phyloP scores from a whole-genome alignment of 2,888 invertebrate species.

The Caenorhabditis sp. region DNA sequence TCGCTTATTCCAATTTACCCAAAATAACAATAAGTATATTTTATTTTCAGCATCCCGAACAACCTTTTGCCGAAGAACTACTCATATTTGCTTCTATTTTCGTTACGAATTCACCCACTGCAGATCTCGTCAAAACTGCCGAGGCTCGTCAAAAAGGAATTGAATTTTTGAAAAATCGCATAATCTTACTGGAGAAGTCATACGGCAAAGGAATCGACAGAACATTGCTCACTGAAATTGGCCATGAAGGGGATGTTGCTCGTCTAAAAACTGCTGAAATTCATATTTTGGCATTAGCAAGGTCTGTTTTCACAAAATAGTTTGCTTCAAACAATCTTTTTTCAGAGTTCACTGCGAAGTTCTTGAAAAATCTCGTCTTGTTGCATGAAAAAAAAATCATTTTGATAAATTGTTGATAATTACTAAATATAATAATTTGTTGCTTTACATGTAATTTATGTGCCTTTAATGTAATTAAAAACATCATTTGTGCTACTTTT shows the following conservation, averaged over 20 bases:
- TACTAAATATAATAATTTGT: conserved; percentile 5
- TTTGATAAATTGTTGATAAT: conserved; percentile 10
- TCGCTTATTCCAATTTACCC: too few relatives aligned
- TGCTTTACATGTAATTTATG: background rate
- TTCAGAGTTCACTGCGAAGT: conserved; percentile 16
- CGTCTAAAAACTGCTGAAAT: conserved; percentile 30
- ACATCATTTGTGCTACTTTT: background rate
- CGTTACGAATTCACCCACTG: background rate
- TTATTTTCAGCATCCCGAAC: conserved; percentile 19
- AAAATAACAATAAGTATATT: background rate
- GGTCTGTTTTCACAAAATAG: too few relatives aligned
- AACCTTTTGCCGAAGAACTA: conserved; percentile 35
- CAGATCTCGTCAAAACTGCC: background rate
- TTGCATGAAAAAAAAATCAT: conserved; percentile 22
- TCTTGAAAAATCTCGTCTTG: conserved; percentile 11
- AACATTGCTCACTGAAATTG: conserved; percentile 9
- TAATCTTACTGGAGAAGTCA: conserved; percentile 24
- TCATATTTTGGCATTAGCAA: conserved; percentile 20
- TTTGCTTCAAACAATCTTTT: too few relatives aligned
- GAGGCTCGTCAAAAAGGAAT: conserved; percentile 26
- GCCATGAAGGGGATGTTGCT: conserved; percentile 24
- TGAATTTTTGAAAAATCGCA: conserved; percentile 35
- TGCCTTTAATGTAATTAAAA: background rate
- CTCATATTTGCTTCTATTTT: conserved; percentile 38
- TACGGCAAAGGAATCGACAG: conserved; percentile 30